phyloP scores from a whole-genome alignment of 1,140 invertebrate species.

The Phymastichus coffea region DNA sequence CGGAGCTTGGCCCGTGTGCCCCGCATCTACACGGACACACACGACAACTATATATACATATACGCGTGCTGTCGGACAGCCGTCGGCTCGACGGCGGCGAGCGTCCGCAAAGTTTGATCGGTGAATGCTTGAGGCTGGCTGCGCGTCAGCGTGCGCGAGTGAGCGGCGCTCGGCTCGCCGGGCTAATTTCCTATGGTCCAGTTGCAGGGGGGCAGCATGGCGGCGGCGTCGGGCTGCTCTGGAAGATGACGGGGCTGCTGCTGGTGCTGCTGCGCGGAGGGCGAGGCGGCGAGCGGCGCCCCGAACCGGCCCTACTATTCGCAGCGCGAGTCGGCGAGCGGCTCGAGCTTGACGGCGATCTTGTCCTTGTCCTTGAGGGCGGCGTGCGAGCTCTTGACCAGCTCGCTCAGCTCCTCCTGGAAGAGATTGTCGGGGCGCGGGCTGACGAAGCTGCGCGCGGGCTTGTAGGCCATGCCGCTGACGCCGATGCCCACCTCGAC shows the following conservation, averaged over 20 bases:
- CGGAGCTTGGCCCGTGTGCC: too few relatives aligned
- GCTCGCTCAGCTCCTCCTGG: conserved; percentile 63
- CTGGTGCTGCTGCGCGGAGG: conserved; percentile 30
- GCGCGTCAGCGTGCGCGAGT: background rate
- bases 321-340: conserved; percentile 53
- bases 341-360: conserved; percentile 54
- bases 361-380: conserved; percentile 56
- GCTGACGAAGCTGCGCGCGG: conserved; percentile 59
- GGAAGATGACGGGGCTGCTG: conserved; percentile 22
- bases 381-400: conserved; percentile 59
- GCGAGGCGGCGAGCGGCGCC: conserved; percentile 17
- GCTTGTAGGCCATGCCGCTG: conserved; percentile 69
- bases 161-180: conserved; percentile 25
- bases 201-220: conserved; percentile 7
- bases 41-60: too few relatives aligned
- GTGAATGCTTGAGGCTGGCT: background rate
- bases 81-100: too few relatives aligned
- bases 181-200: conserved; percentile 22
- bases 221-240: background rate
- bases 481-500: conserved; percentile 64
- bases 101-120: too few relatives aligned
- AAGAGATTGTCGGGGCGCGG: conserved; percentile 65
- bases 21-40: too few relatives aligned
- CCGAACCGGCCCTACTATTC: conserved; percentile 43
- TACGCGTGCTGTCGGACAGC: too few relatives aligned